Evolutionary conservation across 2,797 vertebrate species (phyloP).

Genomic region (Hafferia zeledoni): DNA sequence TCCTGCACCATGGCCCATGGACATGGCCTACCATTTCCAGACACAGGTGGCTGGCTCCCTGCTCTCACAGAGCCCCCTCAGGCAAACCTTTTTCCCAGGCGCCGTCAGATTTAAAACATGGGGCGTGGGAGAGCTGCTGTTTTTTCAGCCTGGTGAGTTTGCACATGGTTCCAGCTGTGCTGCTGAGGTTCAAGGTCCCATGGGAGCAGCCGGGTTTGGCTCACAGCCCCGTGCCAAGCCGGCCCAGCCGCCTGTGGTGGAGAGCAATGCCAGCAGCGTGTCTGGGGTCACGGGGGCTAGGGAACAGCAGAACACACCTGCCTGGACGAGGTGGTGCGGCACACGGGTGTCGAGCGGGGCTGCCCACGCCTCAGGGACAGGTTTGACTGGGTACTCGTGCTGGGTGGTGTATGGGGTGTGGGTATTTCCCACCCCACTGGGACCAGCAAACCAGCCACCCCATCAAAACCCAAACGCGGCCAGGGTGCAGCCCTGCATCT

Average conservation of each 20-base stretch:
- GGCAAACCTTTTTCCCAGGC: neutral
- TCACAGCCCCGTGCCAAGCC: neutral
- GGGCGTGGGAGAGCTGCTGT: neutral
- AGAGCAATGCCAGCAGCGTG: neutral
- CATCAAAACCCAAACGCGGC: neutral
- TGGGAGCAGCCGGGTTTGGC: neutral
- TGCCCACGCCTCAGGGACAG: neutral
- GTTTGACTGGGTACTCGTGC: neutral
- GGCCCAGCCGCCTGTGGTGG: neutral
- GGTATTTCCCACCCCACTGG: neutral
- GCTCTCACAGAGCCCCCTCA: neutral
- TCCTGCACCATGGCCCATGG: neutral
- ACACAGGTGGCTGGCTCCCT: neutral
- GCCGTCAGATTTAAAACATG: neutral
- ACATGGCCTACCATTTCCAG: accelerated
- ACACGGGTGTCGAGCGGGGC: neutral
- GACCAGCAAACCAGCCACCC: neutral
- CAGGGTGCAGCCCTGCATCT: neutral
- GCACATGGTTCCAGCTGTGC: neutral
- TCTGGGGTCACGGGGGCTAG: neutral
- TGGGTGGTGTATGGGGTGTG: neutral
- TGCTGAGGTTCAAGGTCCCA: neutral
- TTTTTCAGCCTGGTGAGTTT: neutral
- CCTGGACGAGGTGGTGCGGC: neutral
- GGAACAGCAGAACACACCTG: neutral